Evolutionary conservation across 2,113 vertebrate species (phyloP).

Genomic region (Lepisosteus osseus): DNA sequence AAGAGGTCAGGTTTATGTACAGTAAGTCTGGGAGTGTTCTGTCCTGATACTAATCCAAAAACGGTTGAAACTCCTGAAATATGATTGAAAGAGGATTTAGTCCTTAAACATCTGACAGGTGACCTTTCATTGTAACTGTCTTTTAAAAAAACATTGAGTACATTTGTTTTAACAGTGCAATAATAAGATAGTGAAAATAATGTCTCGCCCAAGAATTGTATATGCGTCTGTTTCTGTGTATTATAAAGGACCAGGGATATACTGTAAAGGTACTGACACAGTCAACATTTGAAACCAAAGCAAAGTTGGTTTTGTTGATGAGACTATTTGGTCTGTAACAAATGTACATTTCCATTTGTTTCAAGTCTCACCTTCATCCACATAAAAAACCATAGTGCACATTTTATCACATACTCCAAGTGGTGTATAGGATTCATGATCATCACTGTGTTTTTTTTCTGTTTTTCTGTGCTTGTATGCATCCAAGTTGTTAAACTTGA

Average conservation of each 20-base stretch:
- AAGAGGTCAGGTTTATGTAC: conserved; percentile 2
- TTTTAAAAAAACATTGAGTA: neutral
- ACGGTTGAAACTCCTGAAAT: conserved; percentile 3
- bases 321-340: neutral
- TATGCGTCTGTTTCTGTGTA: neutral
- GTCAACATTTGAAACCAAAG: neutral
- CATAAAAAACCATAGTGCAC: no score
- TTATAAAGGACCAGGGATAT: neutral
- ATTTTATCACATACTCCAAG: no score
- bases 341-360: neutral
- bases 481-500: no score
- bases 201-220: neutral
- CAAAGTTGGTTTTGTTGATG: neutral
- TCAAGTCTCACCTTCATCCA: neutral
- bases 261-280: no score
- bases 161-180: conserved; percentile 3
- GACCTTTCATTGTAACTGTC: neutral
- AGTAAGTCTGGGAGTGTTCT: neutral
- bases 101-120: neutral
- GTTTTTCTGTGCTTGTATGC: no score
- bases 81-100: neutral
- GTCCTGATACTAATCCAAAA: conserved; percentile 9
- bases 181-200: neutral
- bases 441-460: no score
- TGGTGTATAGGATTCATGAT: no score